Percentiles rank a stretch among this genome's conserved stretches.
phyloP scores from a whole-genome alignment of 2,888 invertebrate species.

The Agrotis segetum region DNA sequence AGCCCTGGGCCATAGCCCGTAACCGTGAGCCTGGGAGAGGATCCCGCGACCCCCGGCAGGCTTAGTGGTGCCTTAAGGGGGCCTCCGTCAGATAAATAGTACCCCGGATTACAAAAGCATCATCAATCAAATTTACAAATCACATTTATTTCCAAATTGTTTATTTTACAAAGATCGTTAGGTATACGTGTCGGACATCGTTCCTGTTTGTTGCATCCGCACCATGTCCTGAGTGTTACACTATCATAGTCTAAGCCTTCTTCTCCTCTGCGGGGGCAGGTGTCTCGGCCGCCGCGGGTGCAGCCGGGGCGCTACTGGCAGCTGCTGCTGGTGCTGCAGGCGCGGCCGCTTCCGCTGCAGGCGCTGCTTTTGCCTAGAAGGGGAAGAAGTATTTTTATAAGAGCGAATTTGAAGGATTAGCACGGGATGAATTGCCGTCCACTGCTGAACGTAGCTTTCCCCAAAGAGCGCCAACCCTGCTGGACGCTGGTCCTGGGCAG shows the following conservation, averaged over 20 bases:
- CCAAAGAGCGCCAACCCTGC: too few relatives aligned
- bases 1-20: too few relatives aligned
- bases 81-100: too few relatives aligned
- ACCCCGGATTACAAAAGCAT: not conserved
- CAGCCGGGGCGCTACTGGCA: conserved; percentile 10
- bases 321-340: conserved; percentile 32
- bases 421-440: too few relatives aligned
- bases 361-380: conserved; percentile 65
- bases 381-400: not conserved
- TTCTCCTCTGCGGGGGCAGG: conserved; percentile 67
- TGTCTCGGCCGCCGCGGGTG: conserved; percentile 44
- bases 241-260: conserved; percentile 62
- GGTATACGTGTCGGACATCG: conserved; percentile 54
- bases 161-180: conserved; percentile 66
- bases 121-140: conserved; percentile 40
- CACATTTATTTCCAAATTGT: conserved; percentile 54
- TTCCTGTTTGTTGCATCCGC: conserved; percentile 51
- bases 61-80: too few relatives aligned
- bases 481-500: too few relatives aligned
- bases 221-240: conserved; percentile 39
- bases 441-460: too few relatives aligned
- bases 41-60: not conserved
- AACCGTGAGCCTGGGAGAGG: too few relatives aligned
- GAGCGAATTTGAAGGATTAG: not conserved
- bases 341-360: conserved; percentile 44